These are phyloP conservation scores for Acanthosepion lycidas DNA, from an alignment of 2,888 invertebrate genomes.

Conservation along the genomic window DNA sequence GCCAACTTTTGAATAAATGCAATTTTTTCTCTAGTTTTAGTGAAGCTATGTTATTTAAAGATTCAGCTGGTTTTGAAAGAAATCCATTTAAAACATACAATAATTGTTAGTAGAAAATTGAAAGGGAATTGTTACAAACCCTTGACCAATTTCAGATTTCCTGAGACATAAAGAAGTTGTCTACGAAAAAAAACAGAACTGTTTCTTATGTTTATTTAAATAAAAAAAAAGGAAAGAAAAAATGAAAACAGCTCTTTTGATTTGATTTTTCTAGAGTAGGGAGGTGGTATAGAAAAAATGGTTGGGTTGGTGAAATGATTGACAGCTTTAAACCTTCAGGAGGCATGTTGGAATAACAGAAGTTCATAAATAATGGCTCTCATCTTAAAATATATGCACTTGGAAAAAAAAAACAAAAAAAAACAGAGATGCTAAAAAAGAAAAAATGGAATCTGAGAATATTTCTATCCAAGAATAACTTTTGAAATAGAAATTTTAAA, in stretches of 20 bases:
- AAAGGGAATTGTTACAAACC: background rate
- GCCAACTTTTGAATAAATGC: background rate
- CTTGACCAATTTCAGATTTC: background rate
- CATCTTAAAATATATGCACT: background rate
- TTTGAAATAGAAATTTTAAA: background rate
- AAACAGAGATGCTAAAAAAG: background rate
- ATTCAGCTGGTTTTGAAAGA: background rate
- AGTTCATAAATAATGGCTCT: background rate
- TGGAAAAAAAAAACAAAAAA: background rate
- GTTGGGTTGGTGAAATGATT: background rate
- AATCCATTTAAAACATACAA: background rate
- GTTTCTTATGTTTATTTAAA: background rate
- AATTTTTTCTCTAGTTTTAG: background rate
- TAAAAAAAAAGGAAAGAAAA: background rate
- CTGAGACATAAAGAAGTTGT: background rate
- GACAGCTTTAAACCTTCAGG: constrained; percentile 12
- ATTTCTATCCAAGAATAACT: constrained; percentile 8
- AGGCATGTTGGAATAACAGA: background rate
- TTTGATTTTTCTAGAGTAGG: background rate
- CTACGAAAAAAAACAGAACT: background rate
- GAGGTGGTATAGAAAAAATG: background rate
- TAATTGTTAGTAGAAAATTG: background rate
- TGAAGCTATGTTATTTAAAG: background rate
- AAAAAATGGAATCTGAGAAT: background rate
- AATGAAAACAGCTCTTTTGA: background rate